A percentile compares a stretch with the other conserved stretches of the same genome.
These are phyloP conservation scores for Brachionus manjavacas DNA, from an alignment of 1,140 invertebrate genomes.

Conservation along the genomic window DNA sequence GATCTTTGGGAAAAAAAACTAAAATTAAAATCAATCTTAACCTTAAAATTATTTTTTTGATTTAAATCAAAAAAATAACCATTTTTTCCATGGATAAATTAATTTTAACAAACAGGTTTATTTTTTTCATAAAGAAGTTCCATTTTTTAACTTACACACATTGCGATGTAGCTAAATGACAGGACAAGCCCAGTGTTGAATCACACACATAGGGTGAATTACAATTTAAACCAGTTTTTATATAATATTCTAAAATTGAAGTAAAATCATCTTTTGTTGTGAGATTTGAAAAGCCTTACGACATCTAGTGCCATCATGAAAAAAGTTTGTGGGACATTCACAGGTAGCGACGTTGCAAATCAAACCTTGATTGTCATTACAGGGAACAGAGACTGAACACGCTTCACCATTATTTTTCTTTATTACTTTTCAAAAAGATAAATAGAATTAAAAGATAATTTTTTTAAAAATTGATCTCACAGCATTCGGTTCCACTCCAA, in stretches of 20 bases:
- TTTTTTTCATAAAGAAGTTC: neutral
- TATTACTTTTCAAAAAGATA: neutral
- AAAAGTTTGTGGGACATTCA: neutral
- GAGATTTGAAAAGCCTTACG: neutral
- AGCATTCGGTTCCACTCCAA: neutral
- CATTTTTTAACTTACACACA: neutral
- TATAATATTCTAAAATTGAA: neutral
- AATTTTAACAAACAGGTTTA: neutral
- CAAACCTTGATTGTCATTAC: neutral
- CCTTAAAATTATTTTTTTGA: no score
- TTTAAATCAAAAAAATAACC: neutral
- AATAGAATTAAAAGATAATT: neutral
- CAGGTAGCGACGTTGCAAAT: neutral
- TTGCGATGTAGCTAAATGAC: neutral
- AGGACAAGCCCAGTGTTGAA: neutral
- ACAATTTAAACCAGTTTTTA: neutral
- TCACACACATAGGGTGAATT: neutral
- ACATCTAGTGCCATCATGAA: neutral
- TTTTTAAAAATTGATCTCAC: neutral
- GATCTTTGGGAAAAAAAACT: no score
- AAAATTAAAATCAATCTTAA: no score
- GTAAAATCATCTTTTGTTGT: neutral
- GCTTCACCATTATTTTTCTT: neutral
- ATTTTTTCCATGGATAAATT: neutral
- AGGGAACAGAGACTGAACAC: neutral